Conservation (phyloP, 2,888 invertebrate genomes). For the Melangyna quadrimaculata region DNA sequence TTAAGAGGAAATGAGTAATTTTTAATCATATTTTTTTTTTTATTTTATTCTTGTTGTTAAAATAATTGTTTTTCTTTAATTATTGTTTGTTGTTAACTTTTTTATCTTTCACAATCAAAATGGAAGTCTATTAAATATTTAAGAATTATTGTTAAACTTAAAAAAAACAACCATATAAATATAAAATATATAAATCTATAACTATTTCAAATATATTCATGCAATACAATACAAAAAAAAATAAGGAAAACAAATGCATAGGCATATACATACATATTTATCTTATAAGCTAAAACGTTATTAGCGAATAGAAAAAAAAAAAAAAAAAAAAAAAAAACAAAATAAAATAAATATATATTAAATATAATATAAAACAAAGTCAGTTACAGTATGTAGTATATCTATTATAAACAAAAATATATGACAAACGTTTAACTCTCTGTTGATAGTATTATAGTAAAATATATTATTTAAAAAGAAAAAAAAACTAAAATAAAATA, state of each 20-base stretch:
- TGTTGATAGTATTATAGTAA: conserved; percentile 10
- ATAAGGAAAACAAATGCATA: conserved; percentile 12
- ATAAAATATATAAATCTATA: conserved; percentile 23
- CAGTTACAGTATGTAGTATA: conserved; percentile 56
- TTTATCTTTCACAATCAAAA: conserved; percentile 35
- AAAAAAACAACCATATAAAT: conserved; percentile 20
- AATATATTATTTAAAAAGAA: conserved; percentile 23
- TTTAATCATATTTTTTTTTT: neutral
- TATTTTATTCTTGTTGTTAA: neutral
- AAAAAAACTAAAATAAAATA: neutral
- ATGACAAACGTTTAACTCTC: conserved; percentile 27
- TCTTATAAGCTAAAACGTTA: conserved; percentile 35
- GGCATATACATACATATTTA: conserved; percentile 46
- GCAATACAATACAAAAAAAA: neutral
- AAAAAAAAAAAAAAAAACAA: neutral
- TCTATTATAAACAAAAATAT: conserved; percentile 22
- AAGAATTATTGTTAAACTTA: conserved; percentile 25
- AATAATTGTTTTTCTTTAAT: conserved; percentile 27
- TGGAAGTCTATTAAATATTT: conserved; percentile 52
- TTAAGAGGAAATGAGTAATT: neutral
- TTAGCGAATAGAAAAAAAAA: conserved; percentile 48
- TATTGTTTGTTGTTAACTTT: conserved; percentile 8
- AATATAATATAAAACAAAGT: conserved; percentile 18
- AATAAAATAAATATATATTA: neutral
- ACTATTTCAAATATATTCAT: conserved; percentile 26